Evolutionary conservation across 2,888 invertebrate species (phyloP).

Genomic region (Eupeodes luniger): DNA sequence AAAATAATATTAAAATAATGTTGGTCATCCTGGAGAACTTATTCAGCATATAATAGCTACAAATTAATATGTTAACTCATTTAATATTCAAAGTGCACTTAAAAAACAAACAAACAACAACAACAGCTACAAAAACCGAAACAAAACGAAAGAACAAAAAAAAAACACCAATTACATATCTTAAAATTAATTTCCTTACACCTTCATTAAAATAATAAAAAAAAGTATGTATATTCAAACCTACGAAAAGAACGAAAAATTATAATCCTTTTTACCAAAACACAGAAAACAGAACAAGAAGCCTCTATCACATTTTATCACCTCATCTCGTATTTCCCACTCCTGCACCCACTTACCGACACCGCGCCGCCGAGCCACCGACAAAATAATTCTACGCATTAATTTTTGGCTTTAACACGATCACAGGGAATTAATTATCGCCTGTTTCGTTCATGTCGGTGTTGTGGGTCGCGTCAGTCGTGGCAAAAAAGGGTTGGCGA

Average conservation of each 20-base stretch:
- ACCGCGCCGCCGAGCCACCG: background rate
- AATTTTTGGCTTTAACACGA: constrained; percentile 57
- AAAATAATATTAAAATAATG: background rate
- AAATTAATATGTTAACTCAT: background rate
- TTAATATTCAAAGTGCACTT: constrained; percentile 9
- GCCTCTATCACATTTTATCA: constrained; percentile 44
- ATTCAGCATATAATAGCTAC: background rate
- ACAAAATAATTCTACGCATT: constrained; percentile 28
- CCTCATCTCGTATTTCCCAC: constrained; percentile 35
- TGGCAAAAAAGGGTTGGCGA: constrained; percentile 53
- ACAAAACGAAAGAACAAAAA: background rate
- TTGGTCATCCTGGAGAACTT: constrained; percentile 1
- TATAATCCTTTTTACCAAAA: constrained; percentile 17
- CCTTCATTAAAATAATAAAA: constrained; percentile 26
- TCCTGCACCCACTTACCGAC: background rate
- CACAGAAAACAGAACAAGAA: constrained; percentile 1
- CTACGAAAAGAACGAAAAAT: background rate
- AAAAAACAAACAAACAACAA: no score
- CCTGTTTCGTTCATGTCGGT: constrained; percentile 14
- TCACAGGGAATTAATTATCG: constrained; percentile 55
- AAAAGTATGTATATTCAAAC: background rate
- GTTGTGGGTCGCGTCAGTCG: no score
- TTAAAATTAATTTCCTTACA: constrained; percentile 31
- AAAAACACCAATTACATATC: constrained; percentile 14
- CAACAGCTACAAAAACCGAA: no score